These are phyloP conservation scores for Limnephilus lunatus DNA, from an alignment of 2,888 invertebrate species.

Conservation along the genomic window DNA sequence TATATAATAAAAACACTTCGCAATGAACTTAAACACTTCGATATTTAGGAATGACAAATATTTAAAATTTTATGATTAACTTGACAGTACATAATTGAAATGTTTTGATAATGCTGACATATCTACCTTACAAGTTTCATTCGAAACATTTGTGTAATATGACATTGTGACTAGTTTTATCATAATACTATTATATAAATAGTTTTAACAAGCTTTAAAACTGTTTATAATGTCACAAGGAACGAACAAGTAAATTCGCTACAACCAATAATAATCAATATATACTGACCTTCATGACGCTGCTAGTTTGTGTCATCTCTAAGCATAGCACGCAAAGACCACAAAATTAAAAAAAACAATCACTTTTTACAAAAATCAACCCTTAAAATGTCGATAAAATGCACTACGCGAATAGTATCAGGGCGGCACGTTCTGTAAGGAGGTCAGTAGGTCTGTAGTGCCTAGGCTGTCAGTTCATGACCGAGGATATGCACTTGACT, in stretches of 20 bases:
- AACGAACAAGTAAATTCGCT: not conserved
- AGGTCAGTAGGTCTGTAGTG: conserved; percentile 52
- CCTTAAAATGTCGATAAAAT: not conserved
- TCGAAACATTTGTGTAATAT: not conserved
- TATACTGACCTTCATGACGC: conserved; percentile 52
- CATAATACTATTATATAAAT: not conserved
- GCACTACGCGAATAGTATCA: not conserved
- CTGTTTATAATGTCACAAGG: not conserved
- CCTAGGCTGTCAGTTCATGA: conserved; percentile 48
- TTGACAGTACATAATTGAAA: too few species aligned
- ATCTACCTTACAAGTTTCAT: not conserved
- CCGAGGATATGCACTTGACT: conserved; percentile 64
- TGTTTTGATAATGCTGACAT: not conserved
- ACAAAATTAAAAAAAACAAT: not conserved
- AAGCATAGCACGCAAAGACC: not conserved
- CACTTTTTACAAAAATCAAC: not conserved
- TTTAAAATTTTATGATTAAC: too few species aligned
- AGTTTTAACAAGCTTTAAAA: not conserved
- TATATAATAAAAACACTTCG: not conserved
- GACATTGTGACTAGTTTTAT: too few species aligned
- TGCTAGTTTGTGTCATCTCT: conserved; percentile 49
- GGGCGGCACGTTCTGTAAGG: conserved; percentile 7
- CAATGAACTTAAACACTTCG: too few species aligned
- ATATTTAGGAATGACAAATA: too few species aligned
- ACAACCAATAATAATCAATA: conserved; percentile 25